A percentile compares a stretch with the other conserved stretches of the same genome.
phyloP scores from a whole-genome alignment of 35 echinoderm and acorn worm genomes.

The Apostichopus californicus region DNA sequence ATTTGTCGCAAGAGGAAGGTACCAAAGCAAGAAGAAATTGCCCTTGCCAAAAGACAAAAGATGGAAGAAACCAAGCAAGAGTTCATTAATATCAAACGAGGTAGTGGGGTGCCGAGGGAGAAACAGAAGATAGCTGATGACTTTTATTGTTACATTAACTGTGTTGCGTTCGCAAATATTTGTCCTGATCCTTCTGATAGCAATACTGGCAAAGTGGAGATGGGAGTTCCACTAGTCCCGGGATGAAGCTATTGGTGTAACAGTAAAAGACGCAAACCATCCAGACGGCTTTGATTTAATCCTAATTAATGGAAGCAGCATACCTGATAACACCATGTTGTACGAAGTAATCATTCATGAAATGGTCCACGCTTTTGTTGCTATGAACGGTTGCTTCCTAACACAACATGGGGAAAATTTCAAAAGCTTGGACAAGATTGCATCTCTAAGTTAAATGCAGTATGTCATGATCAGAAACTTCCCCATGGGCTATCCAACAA shows the following conservation, averaged over 20 bases:
- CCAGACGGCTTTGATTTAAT: no score
- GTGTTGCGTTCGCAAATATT: neutral
- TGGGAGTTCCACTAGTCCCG: no score
- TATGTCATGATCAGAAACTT: neutral
- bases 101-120: neutral
- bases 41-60: neutral
- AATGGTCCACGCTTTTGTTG: no score
- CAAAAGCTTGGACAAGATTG: neutral
- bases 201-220: no score
- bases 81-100: neutral
- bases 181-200: no score
- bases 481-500: neutral
- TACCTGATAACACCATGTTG: no score
- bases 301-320: no score
- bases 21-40: neutral
- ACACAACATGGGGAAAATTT: neutral
- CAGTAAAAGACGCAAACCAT: no score
- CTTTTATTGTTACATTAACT: neutral
- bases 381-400: no score
- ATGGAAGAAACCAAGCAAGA: neutral
- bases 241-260: no score
- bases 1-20: neutral
- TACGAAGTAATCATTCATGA: no score
- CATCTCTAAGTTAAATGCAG: slow-evolving; percentile 14
- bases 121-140: neutral